These are phyloP conservation scores for Cassiopea xamachana DNA, from an alignment of 30 jellyfish, hydroid and myxozoan genomes.

Conservation along the genomic window DNA sequence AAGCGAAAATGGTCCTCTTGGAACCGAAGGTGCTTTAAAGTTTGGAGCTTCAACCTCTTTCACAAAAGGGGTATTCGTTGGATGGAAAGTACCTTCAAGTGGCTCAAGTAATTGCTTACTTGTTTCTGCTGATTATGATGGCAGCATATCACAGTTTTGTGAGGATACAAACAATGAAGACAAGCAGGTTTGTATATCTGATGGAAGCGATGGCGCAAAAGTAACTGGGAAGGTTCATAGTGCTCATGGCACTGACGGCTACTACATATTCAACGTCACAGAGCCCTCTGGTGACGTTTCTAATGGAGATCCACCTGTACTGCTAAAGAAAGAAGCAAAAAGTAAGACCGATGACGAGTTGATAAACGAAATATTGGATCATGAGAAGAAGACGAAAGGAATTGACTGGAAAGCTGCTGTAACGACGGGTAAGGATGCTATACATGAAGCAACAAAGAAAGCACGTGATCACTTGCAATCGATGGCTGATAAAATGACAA, in stretches of 20 bases:
- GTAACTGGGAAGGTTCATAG: constrained; percentile 35
- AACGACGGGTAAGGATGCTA: constrained; percentile 35
- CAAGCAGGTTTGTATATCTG: constrained; percentile 25
- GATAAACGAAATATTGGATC: constrained; percentile 26
- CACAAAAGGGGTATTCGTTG: constrained; percentile 28
- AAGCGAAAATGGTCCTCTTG: constrained; percentile 7
- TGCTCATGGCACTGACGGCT: constrained; percentile 25
- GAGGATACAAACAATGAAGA: constrained; percentile 20
- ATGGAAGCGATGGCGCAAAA: constrained; percentile 40
- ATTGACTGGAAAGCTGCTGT: constrained; percentile 61
- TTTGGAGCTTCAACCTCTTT: constrained; percentile 26
- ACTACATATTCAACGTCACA: constrained; percentile 27
- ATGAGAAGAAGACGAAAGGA: constrained; percentile 28
- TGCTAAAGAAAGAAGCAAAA: background rate
- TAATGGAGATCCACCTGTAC: background rate
- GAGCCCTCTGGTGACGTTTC: constrained; percentile 4
- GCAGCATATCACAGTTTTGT: constrained; percentile 35
- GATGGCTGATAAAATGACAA: constrained; percentile 51
- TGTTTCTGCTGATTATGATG: constrained; percentile 30
- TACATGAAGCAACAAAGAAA: constrained; percentile 39
- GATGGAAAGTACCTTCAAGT: constrained; percentile 41
- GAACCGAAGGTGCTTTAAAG: constrained; percentile 33
- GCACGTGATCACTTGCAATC: constrained; percentile 24
- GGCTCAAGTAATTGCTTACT: constrained; percentile 30
- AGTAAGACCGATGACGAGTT: constrained; percentile 26